Conservation (phyloP, 1,140 invertebrate genomes). For the Microplitis mediator region DNA sequence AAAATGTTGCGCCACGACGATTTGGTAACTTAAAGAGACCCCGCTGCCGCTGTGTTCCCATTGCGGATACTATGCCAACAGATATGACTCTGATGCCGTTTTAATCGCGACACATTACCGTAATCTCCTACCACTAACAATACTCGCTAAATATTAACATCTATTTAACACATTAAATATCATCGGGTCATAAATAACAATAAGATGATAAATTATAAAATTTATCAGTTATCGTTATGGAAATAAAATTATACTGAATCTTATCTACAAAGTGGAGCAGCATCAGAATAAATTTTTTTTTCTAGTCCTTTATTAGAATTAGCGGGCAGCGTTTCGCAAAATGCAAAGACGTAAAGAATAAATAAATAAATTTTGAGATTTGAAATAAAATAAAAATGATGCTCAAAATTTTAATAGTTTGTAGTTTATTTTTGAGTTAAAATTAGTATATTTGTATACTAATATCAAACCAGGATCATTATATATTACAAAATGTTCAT, state of each 20-base stretch:
- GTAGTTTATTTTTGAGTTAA: no score
- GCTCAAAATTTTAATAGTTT: no score
- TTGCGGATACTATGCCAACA: conserved; percentile 41
- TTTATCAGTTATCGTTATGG: no score
- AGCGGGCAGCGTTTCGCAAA: no score
- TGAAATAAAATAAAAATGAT: no score
- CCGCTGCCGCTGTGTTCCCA: conserved; percentile 48
- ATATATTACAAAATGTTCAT: no score
- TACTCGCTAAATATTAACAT: background rate
- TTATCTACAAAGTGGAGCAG: background rate
- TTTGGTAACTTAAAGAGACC: conserved; percentile 57
- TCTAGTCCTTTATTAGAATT: no score
- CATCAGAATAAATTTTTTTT: background rate
- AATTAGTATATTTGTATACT: no score
- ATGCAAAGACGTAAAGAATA: no score
- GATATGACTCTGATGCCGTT: background rate
- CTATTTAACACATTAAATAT: background rate
- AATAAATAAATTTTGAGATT: no score
- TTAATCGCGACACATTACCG: conserved; percentile 6
- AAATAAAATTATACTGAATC: background rate
- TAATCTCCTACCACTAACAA: conserved; percentile 1
- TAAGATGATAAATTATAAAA: background rate
- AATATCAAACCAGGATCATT: no score
- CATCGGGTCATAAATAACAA: background rate
- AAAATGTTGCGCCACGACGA: conserved; percentile 62